A percentile compares a stretch with the other conserved stretches of the same genome.
Conservation (phyloP, 1,140 invertebrate genomes). For the Leptinotarsa undecemlineata region DNA sequence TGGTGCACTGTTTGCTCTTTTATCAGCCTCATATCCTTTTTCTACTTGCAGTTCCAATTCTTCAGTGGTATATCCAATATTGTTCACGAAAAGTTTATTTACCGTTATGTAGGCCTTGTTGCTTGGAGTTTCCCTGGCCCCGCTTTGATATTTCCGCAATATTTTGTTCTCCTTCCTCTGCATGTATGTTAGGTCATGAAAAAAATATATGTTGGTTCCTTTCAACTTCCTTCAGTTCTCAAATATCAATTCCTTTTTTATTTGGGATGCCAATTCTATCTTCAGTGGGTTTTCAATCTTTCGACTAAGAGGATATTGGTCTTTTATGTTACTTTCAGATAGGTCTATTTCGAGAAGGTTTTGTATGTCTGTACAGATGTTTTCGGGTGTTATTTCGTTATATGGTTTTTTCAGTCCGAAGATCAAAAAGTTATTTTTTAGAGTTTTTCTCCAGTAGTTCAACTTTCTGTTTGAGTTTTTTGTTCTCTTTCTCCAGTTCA, state of each 20-base stretch:
- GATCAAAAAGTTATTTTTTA: too few relatives aligned
- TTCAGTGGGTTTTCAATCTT: neutral
- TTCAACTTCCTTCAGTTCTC: conserved; percentile 13
- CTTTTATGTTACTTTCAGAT: neutral
- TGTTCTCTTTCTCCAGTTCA: too few relatives aligned
- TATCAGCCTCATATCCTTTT: neutral
- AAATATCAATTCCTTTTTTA: conserved; percentile 13
- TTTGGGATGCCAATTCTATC: neutral
- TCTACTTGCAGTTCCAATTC: conserved; percentile 2
- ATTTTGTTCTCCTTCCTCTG: neutral
- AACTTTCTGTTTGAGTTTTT: too few relatives aligned
- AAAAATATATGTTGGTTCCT: conserved; percentile 19
- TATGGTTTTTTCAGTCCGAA: too few relatives aligned
- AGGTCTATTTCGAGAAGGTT: too few relatives aligned
- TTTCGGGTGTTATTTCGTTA: too few relatives aligned
- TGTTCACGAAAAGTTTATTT: neutral
- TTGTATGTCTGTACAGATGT: too few relatives aligned
- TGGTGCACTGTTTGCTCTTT: conserved; percentile 2
- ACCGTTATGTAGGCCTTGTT: neutral
- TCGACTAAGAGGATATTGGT: conserved; percentile 5
- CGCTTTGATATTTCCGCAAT: neutral
- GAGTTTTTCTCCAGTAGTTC: too few relatives aligned
- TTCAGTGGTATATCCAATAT: neutral
- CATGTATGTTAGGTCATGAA: neutral
- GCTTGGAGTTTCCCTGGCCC: neutral